These are phyloP conservation scores for Gila robusta DNA, from an alignment of 2,797 vertebrate genomes.

Conservation along the genomic window DNA sequence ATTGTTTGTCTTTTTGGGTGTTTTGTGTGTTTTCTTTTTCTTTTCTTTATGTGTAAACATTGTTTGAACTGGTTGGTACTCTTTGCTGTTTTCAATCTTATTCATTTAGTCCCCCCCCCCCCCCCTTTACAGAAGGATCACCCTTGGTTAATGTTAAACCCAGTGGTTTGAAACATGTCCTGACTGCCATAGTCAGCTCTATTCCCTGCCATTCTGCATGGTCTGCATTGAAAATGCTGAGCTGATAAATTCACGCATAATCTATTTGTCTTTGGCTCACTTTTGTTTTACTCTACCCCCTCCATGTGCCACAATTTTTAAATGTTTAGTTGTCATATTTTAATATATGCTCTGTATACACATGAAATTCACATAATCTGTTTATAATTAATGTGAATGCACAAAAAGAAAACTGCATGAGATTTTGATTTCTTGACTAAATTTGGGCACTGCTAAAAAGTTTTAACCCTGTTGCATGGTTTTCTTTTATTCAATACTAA, in stretches of 20 bases:
- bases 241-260: slow-evolving; percentile 49
- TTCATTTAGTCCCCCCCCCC: slow-evolving; percentile 81
- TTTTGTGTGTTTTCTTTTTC: slow-evolving; percentile 84
- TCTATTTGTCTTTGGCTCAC: slow-evolving; percentile 68
- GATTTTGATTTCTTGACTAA: slow-evolving; percentile 64
- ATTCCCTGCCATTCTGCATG: slow-evolving; percentile 95
- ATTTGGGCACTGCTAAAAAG: slow-evolving; percentile 72
- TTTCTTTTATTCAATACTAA: slow-evolving; percentile 87
- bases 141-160: slow-evolving; percentile 87
- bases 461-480: slow-evolving; percentile 88
- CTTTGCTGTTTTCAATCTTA: slow-evolving; percentile 87
- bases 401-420: background rate
- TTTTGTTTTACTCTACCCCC: slow-evolving; percentile 67
- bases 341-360: background rate
- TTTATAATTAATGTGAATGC: background rate
- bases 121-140: slow-evolving; percentile 87
- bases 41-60: slow-evolving; percentile 97
- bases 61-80: slow-evolving; percentile 99
- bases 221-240: slow-evolving; percentile 84
- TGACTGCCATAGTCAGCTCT: slow-evolving; percentile 89
- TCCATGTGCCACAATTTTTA: slow-evolving; percentile 17
- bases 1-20: background rate
- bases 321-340: too few species aligned
- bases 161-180: slow-evolving; percentile 94
- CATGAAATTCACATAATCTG: slow-evolving; percentile 10